Base-by-base conservation (phyloP, 2,888 invertebrate species). In the Alsophila aescularia region DNA sequence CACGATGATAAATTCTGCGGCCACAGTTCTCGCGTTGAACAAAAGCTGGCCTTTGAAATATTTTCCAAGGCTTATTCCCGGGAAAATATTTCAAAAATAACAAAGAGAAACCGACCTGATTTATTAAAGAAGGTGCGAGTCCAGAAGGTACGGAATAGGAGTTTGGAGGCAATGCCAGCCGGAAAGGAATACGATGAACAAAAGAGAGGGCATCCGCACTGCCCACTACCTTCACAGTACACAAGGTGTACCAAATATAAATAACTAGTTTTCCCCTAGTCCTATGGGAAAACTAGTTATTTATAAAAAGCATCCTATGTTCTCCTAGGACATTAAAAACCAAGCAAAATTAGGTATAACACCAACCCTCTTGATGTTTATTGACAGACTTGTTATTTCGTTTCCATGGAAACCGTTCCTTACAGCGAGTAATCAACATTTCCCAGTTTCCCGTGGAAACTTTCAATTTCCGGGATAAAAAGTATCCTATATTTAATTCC, bases 111-210 rank as follows among this genome's bases (percentile, higher is more conserved):
- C 48, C 35, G 44, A 24, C 36, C 45, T 59, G 35, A 65, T 79
- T 79, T 77, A 77, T 73, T 73, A 73, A 73, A 77, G 73, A 72
- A 66, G 73, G 64, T 70, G 58, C 63, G 66, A 49, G 54, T 44
- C 55, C 50, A 56, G 73, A 72, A 64, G 72, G 64, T 70, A 60
- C 62, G 64, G 58, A 70, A 73, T 72, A 71, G 73, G 63, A 66
- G 67, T 66, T 66, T 60, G 64, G 66, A 72, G 66, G 67, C 67
- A 59, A 66, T 71, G 64, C 68, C 58, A 50, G 50, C 50, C 58
- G 65, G 70, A 68, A 72, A 63, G 72, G 62, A 67, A 62, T 51
- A 67, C 66, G 70, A 68, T 66, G 69, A 73, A 78, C 72, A 77
- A 79, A 69, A 70, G 65, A 62, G 54, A 62, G 66, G 69, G 69